Base-by-base conservation (phyloP, 2,113 vertebrate genomes). In the Callopanchax toddi region DNA sequence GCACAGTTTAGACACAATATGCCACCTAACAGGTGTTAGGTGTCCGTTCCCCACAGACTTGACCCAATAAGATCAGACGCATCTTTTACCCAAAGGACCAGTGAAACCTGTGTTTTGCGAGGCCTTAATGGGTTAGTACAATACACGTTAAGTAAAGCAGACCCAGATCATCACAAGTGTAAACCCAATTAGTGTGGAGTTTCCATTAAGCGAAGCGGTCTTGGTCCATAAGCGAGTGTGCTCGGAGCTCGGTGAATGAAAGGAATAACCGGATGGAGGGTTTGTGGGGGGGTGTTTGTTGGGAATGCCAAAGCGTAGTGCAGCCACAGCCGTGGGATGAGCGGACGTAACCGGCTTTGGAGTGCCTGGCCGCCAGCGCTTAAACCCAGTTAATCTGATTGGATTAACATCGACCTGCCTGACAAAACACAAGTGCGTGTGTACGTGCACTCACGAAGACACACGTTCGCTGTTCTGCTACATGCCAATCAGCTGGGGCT, bases 381-480 rank as follows among this genome's bases (percentile, higher is more conserved):
- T 91, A 93, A 91, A 90, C 85, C 82, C 52, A 20, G 72, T 79
- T 91, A 90, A 92, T 93, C 91, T 91, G 90, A 91, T 91, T 87
- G 86, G 92, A 93, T 92, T 92, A 92, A 88, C 87, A 83, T 79
- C 77, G 79, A 83, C 88, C 88, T 82, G 89, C 78, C 76, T 76
- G 66, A 76, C 66, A 78, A 69, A 78, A 72, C 65, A 74, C 56
- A 57, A 56, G 58, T 25, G 55, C 16, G 12, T 54, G 23, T 15
- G 37, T 22, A 36, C 62, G 9, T 36, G 51, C 59, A 23, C 21
- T 11, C 34, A 66, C 6, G 4, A 5, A 32, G 60, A 36, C 21
- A 48, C 44, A 49, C 44, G 69, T 53, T 39, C 48, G 34, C 21
- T 18, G 20, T 39, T 21, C 54, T 17, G 26, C 36, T 54, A 51